phyloP scores from a whole-genome alignment of 1,140 invertebrate genomes.

The Sitodiplosis mosellana region DNA sequence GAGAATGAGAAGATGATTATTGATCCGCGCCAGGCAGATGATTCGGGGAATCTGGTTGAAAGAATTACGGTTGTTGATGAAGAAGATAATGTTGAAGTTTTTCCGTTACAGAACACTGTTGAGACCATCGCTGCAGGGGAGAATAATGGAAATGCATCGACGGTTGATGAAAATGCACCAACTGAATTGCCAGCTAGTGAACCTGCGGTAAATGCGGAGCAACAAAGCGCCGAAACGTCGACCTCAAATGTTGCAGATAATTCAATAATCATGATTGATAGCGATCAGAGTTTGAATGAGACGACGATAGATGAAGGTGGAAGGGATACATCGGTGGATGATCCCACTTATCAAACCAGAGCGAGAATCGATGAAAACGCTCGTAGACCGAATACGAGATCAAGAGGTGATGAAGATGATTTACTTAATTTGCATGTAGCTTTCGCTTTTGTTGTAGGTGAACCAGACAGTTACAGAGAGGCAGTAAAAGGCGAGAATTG shows the following conservation, averaged over 20 bases:
- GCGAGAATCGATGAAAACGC: neutral
- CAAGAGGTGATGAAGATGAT: too few relatives aligned
- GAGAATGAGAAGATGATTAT: neutral
- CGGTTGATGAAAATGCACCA: neutral
- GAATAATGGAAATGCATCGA: neutral
- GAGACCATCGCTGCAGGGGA: neutral
- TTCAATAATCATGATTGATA: neutral
- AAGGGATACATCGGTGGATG: too few relatives aligned
- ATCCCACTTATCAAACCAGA: neutral
- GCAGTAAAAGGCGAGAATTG: slow-evolving; percentile 3
- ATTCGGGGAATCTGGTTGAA: neutral
- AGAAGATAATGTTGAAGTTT: neutral
- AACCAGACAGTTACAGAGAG: slow-evolving; percentile 1
- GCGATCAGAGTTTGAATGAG: neutral
- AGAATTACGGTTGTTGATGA: neutral
- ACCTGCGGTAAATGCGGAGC: neutral
- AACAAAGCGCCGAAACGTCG: neutral
- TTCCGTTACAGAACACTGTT: neutral
- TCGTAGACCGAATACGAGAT: too few relatives aligned
- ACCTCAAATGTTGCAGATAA: neutral
- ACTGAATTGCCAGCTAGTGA: neutral
- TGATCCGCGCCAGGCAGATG: neutral
- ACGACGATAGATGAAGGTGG: too few relatives aligned
- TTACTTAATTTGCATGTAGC: too few relatives aligned
- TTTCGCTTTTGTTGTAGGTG: too few relatives aligned